A percentile compares a stretch with the other conserved stretches of the same genome.
These are phyloP conservation scores for Mimas tiliae DNA, from an alignment of 2,888 invertebrate species.

Conservation along the genomic window DNA sequence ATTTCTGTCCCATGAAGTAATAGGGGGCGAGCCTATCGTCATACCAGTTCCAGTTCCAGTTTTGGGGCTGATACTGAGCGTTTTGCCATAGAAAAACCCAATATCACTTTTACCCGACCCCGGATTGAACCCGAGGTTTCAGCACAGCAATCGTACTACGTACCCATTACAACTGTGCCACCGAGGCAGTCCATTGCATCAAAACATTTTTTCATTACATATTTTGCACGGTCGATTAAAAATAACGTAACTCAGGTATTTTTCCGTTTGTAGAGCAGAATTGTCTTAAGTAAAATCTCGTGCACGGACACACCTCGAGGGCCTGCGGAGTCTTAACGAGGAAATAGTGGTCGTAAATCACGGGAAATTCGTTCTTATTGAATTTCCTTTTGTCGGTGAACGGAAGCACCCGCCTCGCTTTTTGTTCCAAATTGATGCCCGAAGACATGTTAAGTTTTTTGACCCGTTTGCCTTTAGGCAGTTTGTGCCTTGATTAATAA, in stretches of 20 bases:
- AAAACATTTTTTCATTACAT: not conserved
- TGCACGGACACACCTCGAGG: conserved; percentile 71
- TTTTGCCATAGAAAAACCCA: no score
- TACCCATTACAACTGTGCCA: no score
- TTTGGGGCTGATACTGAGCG: no score
- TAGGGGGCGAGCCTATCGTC: no score
- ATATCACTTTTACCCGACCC: no score
- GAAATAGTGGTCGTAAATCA: conserved; percentile 83
- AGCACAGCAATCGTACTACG: no score
- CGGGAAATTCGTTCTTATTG: conserved; percentile 83
- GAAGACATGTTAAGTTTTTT: conserved; percentile 64
- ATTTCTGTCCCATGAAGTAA: no score
- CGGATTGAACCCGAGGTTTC: no score
- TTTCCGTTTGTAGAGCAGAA: conserved; percentile 39
- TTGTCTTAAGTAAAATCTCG: conserved; percentile 69
- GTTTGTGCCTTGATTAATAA: conserved; percentile 39
- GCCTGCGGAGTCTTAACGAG: conserved; percentile 75
- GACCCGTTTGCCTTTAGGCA: conserved; percentile 32
- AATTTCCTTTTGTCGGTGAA: conserved; percentile 79
- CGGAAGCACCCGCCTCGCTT: conserved; percentile 70
- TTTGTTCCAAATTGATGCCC: conserved; percentile 73
- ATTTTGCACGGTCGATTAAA: conserved; percentile 29
- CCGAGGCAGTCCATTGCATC: no score
- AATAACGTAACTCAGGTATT: conserved; percentile 30
- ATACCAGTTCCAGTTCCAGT: no score